phyloP scores from a whole-genome alignment of 1,140 invertebrate species.

The Pemphigus obesinymphae region DNA sequence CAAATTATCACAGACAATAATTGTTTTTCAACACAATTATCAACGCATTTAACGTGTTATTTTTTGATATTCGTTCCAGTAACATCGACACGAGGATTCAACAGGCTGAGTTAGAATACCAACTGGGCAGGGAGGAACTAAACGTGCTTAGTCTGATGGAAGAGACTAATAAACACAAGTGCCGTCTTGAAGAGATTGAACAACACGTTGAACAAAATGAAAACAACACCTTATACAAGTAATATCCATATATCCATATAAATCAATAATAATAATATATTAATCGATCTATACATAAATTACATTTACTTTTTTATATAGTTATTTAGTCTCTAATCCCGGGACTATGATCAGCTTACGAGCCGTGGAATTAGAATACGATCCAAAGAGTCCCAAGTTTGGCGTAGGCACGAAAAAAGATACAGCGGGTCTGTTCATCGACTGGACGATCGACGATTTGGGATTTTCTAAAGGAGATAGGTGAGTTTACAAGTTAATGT shows the following conservation, averaged over 20 bases:
- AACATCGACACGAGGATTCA: conserved; percentile 86
- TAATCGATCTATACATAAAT: neutral
- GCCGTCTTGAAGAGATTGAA: conserved; percentile 68
- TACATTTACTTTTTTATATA: conserved; percentile 40
- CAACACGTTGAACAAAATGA: conserved; percentile 53
- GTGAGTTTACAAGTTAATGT: conserved; percentile 52
- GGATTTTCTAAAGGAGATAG: conserved; percentile 70
- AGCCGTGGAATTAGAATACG: conserved; percentile 62
- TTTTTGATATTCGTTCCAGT: conserved; percentile 52
- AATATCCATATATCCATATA: conserved; percentile 37
- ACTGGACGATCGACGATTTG: conserved; percentile 71
- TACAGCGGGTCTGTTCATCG: conserved; percentile 61
- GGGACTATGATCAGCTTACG: conserved; percentile 51
- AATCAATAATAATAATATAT: neutral
- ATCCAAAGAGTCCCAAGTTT: conserved; percentile 62
- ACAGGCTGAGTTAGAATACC: conserved; percentile 83
- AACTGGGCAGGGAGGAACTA: conserved; percentile 78
- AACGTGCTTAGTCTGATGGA: conserved; percentile 77
- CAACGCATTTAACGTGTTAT: neutral
- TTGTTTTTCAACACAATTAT: neutral
- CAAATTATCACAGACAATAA: neutral
- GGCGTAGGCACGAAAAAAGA: conserved; percentile 59
- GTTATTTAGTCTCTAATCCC: conserved; percentile 37
- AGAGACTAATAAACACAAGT: conserved; percentile 72
- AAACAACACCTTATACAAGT: conserved; percentile 64